Base-by-base conservation (phyloP, 2,113 vertebrate species). In the Psilopsiagon aurifrons region DNA sequence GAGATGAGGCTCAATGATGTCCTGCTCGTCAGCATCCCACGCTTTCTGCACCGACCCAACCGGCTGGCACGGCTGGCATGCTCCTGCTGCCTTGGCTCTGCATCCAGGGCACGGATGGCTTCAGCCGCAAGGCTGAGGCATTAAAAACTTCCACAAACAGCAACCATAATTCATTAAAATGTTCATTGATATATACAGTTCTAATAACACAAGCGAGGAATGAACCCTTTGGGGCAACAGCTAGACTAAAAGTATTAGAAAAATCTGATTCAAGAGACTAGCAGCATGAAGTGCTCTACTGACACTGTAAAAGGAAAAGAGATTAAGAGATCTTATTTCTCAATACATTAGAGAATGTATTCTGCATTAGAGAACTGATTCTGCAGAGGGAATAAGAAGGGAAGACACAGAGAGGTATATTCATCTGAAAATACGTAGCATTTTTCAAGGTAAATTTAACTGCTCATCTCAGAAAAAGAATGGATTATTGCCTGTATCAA, bases 391-490 rank as follows among this genome's bases (percentile, higher is more conserved):
- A 96, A 77, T 20, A 73, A 68, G 49, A 66, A 75, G 18, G 20
- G 70, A 89, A 95, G 43, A 74, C 8, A 93, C 8, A 79, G 5
- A 76, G 9, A 23, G 44, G 60, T 52, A 71, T 13, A 88, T 55
- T 66, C 2, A 80, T 55, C 27, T 73, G 81, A 71, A 95, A 85
- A 80, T 62, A 91, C 6, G 66, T 67, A 95, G 62, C 39, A 78
- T 66, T 94, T 94, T 87, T 84, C 77, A 95, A 96, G 85, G 85
- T 85, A 74, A 95, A 88, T 95, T 84, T 83, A 90, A 90, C 46
- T 83, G 67, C 27, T 49, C 71, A 88, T 44, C 47, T 90, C 70
- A 84, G 63, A 86, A 93, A 96, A 93, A 79, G 44, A 92, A 69
- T 15, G 11, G 37, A 52, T 18, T 90, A 43, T 29, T 91, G 46